Percentiles rank a stretch among this genome's conserved stretches.
Evolutionary conservation across 2,113 vertebrate genomes (phyloP).

Genomic region (Tetrax tetrax): DNA sequence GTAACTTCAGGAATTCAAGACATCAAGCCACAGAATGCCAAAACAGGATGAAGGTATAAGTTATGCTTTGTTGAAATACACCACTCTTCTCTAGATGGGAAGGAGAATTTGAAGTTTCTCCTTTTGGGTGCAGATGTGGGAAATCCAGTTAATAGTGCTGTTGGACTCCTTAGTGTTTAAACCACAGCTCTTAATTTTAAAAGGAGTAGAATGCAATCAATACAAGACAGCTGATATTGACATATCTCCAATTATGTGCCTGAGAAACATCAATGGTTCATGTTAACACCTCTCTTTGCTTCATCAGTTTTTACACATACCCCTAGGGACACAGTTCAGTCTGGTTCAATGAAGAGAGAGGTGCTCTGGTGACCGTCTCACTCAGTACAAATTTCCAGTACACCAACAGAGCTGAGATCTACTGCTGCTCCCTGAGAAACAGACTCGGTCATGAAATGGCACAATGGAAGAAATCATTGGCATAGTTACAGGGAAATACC

Average conservation of each 20-base stretch:
- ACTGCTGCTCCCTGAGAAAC: background rate
- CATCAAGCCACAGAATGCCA: background rate
- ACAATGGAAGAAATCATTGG: background rate
- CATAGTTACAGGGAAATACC: background rate
- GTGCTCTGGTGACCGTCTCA: background rate
- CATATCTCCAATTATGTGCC: background rate
- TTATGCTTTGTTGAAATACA: background rate
- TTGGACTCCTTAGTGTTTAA: background rate
- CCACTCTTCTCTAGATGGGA: background rate
- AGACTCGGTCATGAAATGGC: background rate
- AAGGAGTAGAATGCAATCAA: background rate
- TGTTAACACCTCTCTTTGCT: background rate
- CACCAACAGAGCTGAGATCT: background rate
- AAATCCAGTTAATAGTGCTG: background rate
- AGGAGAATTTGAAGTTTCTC: background rate
- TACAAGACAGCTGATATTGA: background rate
- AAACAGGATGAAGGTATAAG: background rate
- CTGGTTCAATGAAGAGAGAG: background rate
- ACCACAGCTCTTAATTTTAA: background rate
- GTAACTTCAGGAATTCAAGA: background rate
- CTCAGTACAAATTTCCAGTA: background rate
- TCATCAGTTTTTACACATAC: background rate
- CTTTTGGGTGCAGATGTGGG: background rate
- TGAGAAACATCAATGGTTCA: background rate
- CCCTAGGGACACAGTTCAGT: background rate